Evolutionary conservation across 2,888 invertebrate species (phyloP), one percentile per base, ranked within the genome.

Genomic region (Elmis aenea): DNA sequence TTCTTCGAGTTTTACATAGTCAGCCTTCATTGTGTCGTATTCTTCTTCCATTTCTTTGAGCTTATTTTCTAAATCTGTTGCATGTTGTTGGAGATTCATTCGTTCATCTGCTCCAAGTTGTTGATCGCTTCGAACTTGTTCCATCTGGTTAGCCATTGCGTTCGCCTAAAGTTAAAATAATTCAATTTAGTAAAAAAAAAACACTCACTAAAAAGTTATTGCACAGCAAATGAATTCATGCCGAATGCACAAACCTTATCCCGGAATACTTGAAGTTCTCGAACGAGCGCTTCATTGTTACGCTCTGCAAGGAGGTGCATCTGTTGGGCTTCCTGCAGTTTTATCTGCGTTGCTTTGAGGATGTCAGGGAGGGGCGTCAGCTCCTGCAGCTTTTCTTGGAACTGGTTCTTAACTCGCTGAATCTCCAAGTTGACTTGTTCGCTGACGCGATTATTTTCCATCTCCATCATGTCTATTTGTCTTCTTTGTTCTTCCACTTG

Each of bases 351-450:
- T 16, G 79, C 76, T 55, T 81, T 81, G 45, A 84, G 61, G 14
- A 83, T 71, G 44, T 82, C 82, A 0, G 83, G 83, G 13, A 83
- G 69, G 0, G 83, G 82, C 0, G 79, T 76, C 27, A 83, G 62
- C 61, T 83, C 83, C 38, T 79, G 77, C 12, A 83, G 64, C 59
- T 82, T 83, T 54, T 82, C 82, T 71, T 83, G 82, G 66, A 83
- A 83, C 60, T 83, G 76, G 52, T 69, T 72, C 72, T 83, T 83
- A 5, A 83, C 80, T 44, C 76, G 68, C 50, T 81, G 79, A 38
- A 83, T 81, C 63, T 83, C 84, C 9, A 80, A 62, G 49, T 79
- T 80, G 23, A 83, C 80, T 58, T 83, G 82, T 52, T 83, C 83
- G 47, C 79, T 79, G 55, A 83, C 79, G 27, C 81, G 69, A 11